phyloP scores from a whole-genome alignment of 2,797 vertebrate genomes.

The Catamblyrhynchus diadema region DNA sequence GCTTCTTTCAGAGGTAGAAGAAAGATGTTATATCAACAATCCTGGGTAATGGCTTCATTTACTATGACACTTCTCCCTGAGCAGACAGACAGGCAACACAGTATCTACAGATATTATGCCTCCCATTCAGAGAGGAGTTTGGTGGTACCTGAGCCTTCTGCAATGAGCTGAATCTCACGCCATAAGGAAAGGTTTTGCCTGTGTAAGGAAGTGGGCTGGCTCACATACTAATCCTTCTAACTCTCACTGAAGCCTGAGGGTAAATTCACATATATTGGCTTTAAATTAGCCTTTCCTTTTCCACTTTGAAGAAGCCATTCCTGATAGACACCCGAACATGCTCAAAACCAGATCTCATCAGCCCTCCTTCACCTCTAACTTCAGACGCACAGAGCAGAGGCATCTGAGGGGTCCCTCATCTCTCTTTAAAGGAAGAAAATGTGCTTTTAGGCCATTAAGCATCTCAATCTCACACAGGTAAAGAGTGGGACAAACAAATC shows the following conservation, averaged over 20 bases:
- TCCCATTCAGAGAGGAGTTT: background rate
- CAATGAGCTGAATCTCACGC: background rate
- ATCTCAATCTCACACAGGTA: background rate
- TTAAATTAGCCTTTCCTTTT: slow-evolving; percentile 22
- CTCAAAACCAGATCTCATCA: background rate
- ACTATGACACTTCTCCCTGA: background rate
- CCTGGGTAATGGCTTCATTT: slow-evolving; percentile 13
- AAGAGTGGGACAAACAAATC: background rate
- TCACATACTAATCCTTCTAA: background rate
- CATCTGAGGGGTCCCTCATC: background rate
- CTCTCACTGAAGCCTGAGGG: background rate
- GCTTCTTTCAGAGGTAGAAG: slow-evolving; percentile 18
- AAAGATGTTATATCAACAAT: slow-evolving; percentile 44
- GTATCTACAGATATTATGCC: background rate
- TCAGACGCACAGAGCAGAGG: background rate
- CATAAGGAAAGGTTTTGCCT: background rate
- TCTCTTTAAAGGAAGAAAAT: background rate
- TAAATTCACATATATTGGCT: background rate
- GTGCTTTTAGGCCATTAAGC: background rate
- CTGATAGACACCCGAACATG: background rate
- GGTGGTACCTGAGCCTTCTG: background rate
- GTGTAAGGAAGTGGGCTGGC: background rate
- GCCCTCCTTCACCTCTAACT: background rate
- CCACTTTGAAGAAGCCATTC: background rate
- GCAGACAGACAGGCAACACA: background rate